Base-by-base conservation (phyloP, 2,797 vertebrate genomes). In the Pipistrellus kuhlii region DNA sequence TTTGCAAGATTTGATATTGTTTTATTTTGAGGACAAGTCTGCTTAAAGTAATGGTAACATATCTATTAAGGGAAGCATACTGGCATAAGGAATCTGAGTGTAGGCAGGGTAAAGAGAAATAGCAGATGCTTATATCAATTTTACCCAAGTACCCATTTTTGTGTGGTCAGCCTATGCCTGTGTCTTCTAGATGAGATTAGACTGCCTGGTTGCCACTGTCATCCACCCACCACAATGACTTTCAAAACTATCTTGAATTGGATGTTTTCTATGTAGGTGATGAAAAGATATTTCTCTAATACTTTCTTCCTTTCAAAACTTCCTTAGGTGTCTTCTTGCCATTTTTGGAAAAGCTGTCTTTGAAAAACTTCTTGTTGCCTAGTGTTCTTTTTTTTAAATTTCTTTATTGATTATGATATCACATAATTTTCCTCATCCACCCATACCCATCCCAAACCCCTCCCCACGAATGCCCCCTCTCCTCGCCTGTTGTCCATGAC, bases 311-410 rank as follows among this genome's bases (percentile, higher is more conserved):
- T 75, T 94, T 83, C 25, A 59, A 30, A 83, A 51, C 4, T 53
- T 90, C 6, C 17, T 51, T 85, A 48, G 44, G 3, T 86, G 2
- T 91, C 35, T 92, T 85, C 32, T 75, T 91, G 38, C 14, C 18
- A 77, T 59, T 94, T 92, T 90, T 71, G 55, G 55, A 66, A 93
- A 92, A 48, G 5, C 4, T 89, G 91, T 77, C 15, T 41, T 87
- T 69, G 27, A 57, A 91, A 95, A 77, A 6, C 1, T 81, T 66
- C 35, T 82, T 32, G 5, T 44, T 88, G 53, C 17, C 38, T 88
- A 85, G 15, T 73, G 69, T 78, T 90, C 57, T 91, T 62, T 44
- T 44, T 44, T 2, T 11, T 2, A 44, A 44, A 44, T 44, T 44
- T 44, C 44, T 44, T 44, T 44, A 44, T 44, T 44, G 44, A 44